Evolutionary conservation across 2,113 vertebrate species (phyloP), one percentile per base, ranked within the genome.

Genomic region (Amphiprion ocellaris): DNA sequence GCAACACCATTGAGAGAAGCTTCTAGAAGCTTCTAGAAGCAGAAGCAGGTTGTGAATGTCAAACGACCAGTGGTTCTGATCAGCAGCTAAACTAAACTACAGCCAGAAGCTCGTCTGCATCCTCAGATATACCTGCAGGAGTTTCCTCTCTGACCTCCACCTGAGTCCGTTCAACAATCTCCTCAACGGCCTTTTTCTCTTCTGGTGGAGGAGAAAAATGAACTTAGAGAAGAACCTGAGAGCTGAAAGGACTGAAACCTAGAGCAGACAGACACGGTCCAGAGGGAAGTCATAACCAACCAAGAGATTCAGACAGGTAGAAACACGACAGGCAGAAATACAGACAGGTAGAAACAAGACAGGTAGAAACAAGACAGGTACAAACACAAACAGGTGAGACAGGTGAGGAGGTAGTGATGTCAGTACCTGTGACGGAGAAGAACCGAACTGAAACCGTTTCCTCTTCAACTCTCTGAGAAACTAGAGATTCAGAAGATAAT

Each of bases 81-180:
- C 39, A 74, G 53, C 10, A 1, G 30, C 62, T 46, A 2, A 47
- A 33, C 0, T 10, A 61, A 8, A 37, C 33, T 15, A 75, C 33
- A 71, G 68, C 77, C 41, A 52, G 0, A 26, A 84, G 75, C 69
- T 23, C 9, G 5, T 30, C 30, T 30, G 39, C 9, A 5, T 67
- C 60, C 74, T 23, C 55, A 26, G n/a, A 16, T 30, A 44, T 94
- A 95, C 94, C 92, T 94, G 79, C 33, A n/a, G 90, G 84, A 44
- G 59, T 12, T 47, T 71, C 93, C 87, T 95, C 93, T 91, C 92
- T 95, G 69, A 68, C 93, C 70, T 90, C 82, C 11, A 96, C 88
- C 2, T 94, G 90, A 62, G 65, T 92, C 92, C 93, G 92, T 87
- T 94, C 94, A 37, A 96, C 69, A 41, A 94, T 92, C 81, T 98